These are phyloP conservation scores for Neopelma chrysocephalum DNA, from an alignment of 2,797 vertebrate species.

Conservation along the genomic window DNA sequence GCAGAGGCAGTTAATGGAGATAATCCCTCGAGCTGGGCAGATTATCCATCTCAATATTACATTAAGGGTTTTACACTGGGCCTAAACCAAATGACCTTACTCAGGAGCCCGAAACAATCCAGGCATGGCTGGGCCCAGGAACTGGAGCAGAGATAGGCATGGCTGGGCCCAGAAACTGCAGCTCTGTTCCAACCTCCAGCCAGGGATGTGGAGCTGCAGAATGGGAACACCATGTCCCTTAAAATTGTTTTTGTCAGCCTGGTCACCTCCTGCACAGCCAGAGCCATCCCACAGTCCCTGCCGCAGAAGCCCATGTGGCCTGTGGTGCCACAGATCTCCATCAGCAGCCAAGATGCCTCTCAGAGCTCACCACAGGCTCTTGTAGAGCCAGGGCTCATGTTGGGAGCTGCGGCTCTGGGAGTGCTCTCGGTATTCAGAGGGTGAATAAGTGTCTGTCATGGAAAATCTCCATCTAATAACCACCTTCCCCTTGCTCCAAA, in stretches of 20 bases:
- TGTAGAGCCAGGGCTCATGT: fast-evolving
- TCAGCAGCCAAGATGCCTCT: fast-evolving
- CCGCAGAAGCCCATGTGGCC: not conserved
- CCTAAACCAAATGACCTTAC: not conserved
- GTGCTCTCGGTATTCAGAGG: fast-evolving
- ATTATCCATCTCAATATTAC: not conserved
- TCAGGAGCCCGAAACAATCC: not conserved
- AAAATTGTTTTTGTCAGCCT: fast-evolving
- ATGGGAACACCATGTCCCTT: not conserved
- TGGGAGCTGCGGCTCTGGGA: fast-evolving
- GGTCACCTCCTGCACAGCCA: not conserved
- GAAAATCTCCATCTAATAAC: fast-evolving
- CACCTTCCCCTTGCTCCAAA: not conserved
- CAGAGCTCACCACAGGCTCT: not conserved
- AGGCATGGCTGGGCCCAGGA: not conserved
- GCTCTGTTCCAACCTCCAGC: not conserved
- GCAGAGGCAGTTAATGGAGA: not conserved
- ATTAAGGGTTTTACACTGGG: not conserved
- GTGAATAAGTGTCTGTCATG: not conserved
- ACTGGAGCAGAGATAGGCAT: not conserved
- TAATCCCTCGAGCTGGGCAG: not conserved
- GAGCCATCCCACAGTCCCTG: not conserved
- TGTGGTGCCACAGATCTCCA: not conserved
- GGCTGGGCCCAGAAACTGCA: not conserved
- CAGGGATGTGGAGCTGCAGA: not conserved